Evolutionary conservation across 2,797 vertebrate species (phyloP).

Genomic region (Lagocephalus sceleratus): DNA sequence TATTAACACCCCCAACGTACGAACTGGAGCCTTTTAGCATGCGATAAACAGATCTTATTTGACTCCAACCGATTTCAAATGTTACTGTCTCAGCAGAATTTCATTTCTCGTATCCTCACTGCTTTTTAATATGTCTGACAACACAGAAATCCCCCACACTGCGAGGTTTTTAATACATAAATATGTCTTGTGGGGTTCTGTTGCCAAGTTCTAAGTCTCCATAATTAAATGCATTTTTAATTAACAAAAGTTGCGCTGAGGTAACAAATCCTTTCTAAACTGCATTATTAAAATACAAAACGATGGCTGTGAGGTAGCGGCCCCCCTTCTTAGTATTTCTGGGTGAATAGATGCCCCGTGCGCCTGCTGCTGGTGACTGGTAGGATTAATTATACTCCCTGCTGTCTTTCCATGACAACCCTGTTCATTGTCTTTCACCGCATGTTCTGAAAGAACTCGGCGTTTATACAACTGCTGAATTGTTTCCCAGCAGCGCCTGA

Average conservation of each 20-base stretch:
- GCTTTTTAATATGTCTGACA: background rate
- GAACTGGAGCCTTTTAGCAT: background rate
- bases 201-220: conserved; percentile 4
- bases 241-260: conserved; percentile 7
- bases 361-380: conserved; percentile 11
- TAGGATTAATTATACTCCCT: conserved; percentile 38
- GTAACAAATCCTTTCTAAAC: conserved; percentile 1
- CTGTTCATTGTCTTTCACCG: conserved; percentile 36
- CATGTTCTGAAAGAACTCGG: conserved; percentile 36
- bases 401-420: conserved; percentile 48
- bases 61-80: background rate
- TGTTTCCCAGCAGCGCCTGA: conserved; percentile 37
- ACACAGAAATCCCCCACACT: background rate
- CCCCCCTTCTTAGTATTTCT: conserved; percentile 1
- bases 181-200: conserved; percentile 6
- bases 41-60: background rate
- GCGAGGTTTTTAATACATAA: background rate
- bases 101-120: background rate
- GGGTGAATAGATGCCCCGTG: conserved; percentile 3
- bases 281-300: conserved; percentile 2
- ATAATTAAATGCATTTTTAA: conserved; percentile 22
- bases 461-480: conserved; percentile 31
- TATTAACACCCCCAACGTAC: background rate
- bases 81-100: background rate
- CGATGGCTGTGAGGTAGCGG: conserved; percentile 1